Conservation (phyloP, 30 jellyfish, hydroid and myxozoan genomes). For the Turritopsis rubra region DNA sequence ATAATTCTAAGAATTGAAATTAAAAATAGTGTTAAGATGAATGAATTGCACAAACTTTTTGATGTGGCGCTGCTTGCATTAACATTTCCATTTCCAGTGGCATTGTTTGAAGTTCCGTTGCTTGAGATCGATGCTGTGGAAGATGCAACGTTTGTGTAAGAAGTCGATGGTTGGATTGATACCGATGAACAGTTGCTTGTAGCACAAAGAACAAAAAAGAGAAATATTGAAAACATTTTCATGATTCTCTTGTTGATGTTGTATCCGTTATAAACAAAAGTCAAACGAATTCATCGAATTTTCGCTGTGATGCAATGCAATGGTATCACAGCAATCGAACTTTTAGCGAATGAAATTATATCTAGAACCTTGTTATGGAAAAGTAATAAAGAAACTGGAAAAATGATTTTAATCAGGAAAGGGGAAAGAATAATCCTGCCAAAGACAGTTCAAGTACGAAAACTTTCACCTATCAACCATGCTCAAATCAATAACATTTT, state of each 20-base stretch:
- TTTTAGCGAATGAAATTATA: too few relatives aligned
- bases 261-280: background rate
- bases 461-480: too few relatives aligned
- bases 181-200: background rate
- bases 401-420: too few relatives aligned
- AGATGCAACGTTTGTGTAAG: background rate
- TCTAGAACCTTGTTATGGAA: too few relatives aligned
- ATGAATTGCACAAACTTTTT: background rate
- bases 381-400: too few relatives aligned
- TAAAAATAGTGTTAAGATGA: too few relatives aligned
- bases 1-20: too few relatives aligned
- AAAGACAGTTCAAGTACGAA: too few relatives aligned
- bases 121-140: background rate
- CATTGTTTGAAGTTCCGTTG: background rate
- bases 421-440: too few relatives aligned
- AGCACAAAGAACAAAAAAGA: background rate
- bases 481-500: too few relatives aligned
- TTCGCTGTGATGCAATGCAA: conserved; percentile 6
- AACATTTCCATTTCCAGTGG: background rate
- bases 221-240: background rate
- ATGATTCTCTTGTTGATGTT: background rate
- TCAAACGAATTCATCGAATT: conserved; percentile 2
- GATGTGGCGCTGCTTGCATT: too few relatives aligned
- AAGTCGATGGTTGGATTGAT: conserved; percentile 1
- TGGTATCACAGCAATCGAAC: background rate